Base-by-base conservation (phyloP, 2,113 vertebrate genomes). In the Pipa parva region DNA sequence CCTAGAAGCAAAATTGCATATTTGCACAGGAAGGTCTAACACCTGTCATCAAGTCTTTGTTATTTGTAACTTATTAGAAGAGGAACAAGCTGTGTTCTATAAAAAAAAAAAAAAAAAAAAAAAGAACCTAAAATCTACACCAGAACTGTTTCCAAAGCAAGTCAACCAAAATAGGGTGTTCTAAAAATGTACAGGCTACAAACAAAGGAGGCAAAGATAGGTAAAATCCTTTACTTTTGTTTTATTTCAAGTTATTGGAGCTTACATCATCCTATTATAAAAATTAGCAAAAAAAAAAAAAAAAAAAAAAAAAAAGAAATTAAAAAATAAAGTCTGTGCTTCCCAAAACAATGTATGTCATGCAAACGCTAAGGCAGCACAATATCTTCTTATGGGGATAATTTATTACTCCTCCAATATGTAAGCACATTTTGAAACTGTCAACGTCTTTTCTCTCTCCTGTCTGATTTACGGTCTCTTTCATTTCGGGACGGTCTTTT, bases 371-470 rank as follows among this genome's bases (percentile, higher is more conserved):
- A 89, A 89, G 87, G 88, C 85, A 89, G 88, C 87, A 87, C 89
- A 85, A 78, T 87, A 21, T 83, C 71, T 82, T 76, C 81, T 85
- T 72, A 87, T n/a, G 48, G 88, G 78, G 76, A 77, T 63, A 75
- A 82, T 86, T 82, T 80, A 81, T 85, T 81, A 82, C 79, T 78
- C 85, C 78, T 79, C 84, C 81, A 83, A 87, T 85, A 88, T 88
- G 87, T 27, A 85, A 84, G 18, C 22, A n/a, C 20, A 61, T 21
- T 8, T 15, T 6, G 87, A 84, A 88, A 87, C 85, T 83, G 77
- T 90, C 77, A 99, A 84, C 91, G 95, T 82, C 95, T 92, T 82
- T 94, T 97, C 81, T 97, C 95, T 86, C 97, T 98, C 83, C 94
- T 93, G 83, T 98, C 95, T 83, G 94, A 91, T 88, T 96, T 98